Percentiles rank a stretch among this genome's conserved stretches.
These are phyloP conservation scores for Drepana arcuata DNA, from an alignment of 1,140 invertebrate species.

Conservation along the genomic window DNA sequence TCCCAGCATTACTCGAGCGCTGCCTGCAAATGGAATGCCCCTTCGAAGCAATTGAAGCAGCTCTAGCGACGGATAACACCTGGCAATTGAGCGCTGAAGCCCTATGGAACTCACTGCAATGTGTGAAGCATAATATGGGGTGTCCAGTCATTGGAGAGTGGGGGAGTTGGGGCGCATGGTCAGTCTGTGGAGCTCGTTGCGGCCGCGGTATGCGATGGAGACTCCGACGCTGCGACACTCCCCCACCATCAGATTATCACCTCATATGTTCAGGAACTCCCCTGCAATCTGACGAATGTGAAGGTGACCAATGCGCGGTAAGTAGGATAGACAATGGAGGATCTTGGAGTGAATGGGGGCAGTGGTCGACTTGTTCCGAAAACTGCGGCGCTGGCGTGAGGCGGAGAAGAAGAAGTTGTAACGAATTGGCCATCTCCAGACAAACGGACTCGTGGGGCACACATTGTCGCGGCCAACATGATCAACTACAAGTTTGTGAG, in stretches of 20 bases:
- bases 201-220: constrained; percentile 45
- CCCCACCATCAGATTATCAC: constrained; percentile 34
- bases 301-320: constrained; percentile 53
- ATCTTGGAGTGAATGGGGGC: constrained; percentile 42
- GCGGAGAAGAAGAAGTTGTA: constrained; percentile 37
- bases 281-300: constrained; percentile 36
- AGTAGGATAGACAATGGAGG: constrained; percentile 23
- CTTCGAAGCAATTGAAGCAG: constrained; percentile 41
- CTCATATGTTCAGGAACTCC: constrained; percentile 44
- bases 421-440: constrained; percentile 26
- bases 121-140: constrained; percentile 52
- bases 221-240: constrained; percentile 42
- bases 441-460: constrained; percentile 39
- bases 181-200: constrained; percentile 47
- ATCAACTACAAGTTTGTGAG: constrained; percentile 43
- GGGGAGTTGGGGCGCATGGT: constrained; percentile 51
- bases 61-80: constrained; percentile 39
- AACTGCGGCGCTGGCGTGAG: constrained; percentile 42
- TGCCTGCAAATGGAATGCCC: constrained; percentile 49
- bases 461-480: constrained; percentile 48
- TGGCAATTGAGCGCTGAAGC: constrained; percentile 51
- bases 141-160: constrained; percentile 47
- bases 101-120: constrained; percentile 52
- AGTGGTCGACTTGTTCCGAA: constrained; percentile 50
- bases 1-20: constrained; percentile 42